Evolutionary conservation across 2,888 invertebrate genomes (phyloP), one percentile per base, ranked within the genome.

Genomic region (Tubulanus polymorphus): DNA sequence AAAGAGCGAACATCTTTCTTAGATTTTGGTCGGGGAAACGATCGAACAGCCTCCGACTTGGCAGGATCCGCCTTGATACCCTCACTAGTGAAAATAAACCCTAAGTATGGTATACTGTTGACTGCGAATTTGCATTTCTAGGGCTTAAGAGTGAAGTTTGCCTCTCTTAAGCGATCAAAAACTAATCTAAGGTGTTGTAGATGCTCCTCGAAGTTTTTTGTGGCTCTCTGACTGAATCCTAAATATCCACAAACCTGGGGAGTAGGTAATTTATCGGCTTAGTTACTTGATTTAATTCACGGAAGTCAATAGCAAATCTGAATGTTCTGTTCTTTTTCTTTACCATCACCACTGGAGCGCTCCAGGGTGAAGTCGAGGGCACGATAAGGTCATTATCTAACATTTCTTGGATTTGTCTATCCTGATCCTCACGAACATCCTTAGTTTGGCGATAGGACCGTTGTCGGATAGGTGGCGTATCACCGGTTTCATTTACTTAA

Each of bases 121-220:
- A 56, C 28, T 18, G 55, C 55, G 54, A 62, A 59, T 20, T 57
- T 47, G 55, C 67, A 67, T 47, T 61, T 65, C n/a, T 51, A 35
- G 2, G 61, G 59, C 27, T 66, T 61, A 3, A 61, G 48, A n/a
- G 48, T 60, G 6, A 64, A 30, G 18, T 59, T 57, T 23, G 60
- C 62, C 2, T 61, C 49, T 12, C 51, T 28, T 1, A 64, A 48
- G 29, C 56, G 46, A 25, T 53, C 23, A 28, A 65, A 63, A n/a
- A 64, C 60, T 26, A 49, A 26, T n/a, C 50, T 20, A 0, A 64
- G 35, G 30, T 62, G 60, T 29, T 53, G 12, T n/a, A 60, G 48
- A 48, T 64, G 63, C 30, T 58, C 56, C 1, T 61, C 53, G 46
- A 64, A 57, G 12, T 52, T 50, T 3, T 51, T 32, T n/a, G 53